A percentile compares a stretch with the other conserved stretches of the same genome.
Conservation (phyloP, 2,113 vertebrate genomes). For the Hirundichthys speculiger region DNA sequence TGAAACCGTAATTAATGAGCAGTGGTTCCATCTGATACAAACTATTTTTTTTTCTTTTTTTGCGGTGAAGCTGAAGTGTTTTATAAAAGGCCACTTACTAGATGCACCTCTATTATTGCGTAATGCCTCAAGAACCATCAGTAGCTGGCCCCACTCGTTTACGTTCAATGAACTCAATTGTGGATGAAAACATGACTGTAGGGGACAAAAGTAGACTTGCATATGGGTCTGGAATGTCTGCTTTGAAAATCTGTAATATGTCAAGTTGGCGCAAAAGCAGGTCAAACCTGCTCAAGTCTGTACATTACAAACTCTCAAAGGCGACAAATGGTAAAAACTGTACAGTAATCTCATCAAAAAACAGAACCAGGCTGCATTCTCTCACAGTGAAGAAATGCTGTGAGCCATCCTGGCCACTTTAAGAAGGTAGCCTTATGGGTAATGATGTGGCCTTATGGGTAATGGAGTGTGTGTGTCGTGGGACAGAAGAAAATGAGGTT, state of each 20-base stretch:
- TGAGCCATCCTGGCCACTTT: too few species aligned
- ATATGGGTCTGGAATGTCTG: conserved; percentile 3
- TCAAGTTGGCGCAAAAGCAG: neutral
- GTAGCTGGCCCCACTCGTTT: conserved; percentile 40
- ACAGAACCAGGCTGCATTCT: neutral
- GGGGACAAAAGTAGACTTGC: neutral
- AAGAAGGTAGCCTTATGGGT: too few species aligned
- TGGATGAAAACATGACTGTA: conserved; percentile 18
- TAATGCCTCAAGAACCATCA: conserved; percentile 32
- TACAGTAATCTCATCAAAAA: neutral
- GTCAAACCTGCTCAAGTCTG: conserved; percentile 9
- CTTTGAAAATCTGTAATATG: conserved; percentile 1
- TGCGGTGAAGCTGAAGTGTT: conserved; percentile 12
- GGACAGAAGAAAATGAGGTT: too few species aligned
- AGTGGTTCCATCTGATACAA: conserved; percentile 37
- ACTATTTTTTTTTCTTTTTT: conserved; percentile 41
- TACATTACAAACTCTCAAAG: neutral
- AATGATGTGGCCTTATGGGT: too few species aligned
- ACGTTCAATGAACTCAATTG: conserved; percentile 17
- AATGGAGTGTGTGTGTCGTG: too few species aligned
- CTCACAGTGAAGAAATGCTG: too few species aligned
- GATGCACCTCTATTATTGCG: neutral
- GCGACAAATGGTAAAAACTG: neutral
- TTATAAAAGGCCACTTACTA: neutral
- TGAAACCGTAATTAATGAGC: conserved; percentile 51